These are phyloP conservation scores for Pelodiscus sinensis DNA, from an alignment of 2,113 vertebrate species.

Conservation along the genomic window DNA sequence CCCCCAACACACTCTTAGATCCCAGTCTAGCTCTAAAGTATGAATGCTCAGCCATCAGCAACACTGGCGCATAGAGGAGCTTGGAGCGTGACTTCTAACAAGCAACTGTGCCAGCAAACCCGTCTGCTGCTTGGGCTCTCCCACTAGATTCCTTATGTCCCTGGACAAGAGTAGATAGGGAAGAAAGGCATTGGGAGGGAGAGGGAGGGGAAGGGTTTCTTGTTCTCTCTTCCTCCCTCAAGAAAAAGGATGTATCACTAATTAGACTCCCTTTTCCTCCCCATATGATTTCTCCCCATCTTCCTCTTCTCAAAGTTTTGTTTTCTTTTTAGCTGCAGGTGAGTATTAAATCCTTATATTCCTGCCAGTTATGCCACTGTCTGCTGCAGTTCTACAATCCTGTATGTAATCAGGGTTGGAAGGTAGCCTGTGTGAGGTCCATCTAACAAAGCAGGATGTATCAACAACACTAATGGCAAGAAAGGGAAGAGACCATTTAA, in stretches of 20 bases:
- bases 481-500: background rate
- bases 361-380: too few relatives aligned
- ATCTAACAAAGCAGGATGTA: background rate
- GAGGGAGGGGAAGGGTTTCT: background rate
- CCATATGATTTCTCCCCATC: background rate
- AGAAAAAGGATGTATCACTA: background rate
- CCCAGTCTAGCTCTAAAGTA: background rate
- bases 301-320: background rate
- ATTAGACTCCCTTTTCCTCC: background rate
- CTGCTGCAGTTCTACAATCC: too few relatives aligned
- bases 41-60: background rate
- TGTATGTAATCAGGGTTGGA: too few relatives aligned
- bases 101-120: conserved; percentile 28
- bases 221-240: background rate
- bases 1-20: background rate
- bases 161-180: background rate
- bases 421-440: background rate
- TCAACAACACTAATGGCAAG: fast-evolving
- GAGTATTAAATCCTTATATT: background rate
- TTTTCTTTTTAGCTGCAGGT: background rate
- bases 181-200: background rate
- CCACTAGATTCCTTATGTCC: background rate
- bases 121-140: conserved; percentile 23
- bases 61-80: background rate
- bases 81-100: background rate